Base-by-base conservation (phyloP, 2,888 invertebrate species). In the Acrobasis repandana region DNA sequence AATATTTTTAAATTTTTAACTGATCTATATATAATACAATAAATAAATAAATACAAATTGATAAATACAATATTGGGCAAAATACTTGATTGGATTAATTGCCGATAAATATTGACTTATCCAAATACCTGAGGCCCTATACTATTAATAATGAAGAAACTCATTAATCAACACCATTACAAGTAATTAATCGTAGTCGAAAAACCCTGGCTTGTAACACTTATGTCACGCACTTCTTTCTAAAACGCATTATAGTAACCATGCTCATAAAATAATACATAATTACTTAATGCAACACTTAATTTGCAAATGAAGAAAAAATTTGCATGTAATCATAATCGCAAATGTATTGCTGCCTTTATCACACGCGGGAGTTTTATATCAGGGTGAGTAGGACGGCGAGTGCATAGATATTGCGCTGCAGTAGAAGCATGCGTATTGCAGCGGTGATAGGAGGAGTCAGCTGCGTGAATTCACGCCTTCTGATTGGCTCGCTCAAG, bases 291-390 rank as follows among this genome's bases (percentile, higher is more conserved):
- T 86, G 85, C 85, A 86, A 80, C 76, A 80, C 81, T 85, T 86
- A 85, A 86, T 90, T 86, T 88, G 84, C 88, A 85, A 87, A 81
- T 87, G 85, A 86, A 88, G 85, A 85, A 87, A 86, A 89, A 88
- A 88, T 86, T 88, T 88, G 86, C 90, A 90, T 90, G 79, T 85
- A 74, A 85, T 85, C 76, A 80, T 82, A 79, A 82, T 80, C 76
- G 79, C 80, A 81, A 83, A 77, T 75, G 66, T 67, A 65, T 65
- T 71, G 62, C 83, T 66, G 71, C 87, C 87, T 71, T 73, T 78
- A 50, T 81, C 83, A 62, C 71, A 65, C 79, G 2, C 47, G 15
- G 6, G 28, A 8, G 20, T 65, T 63, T 65, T 36, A 63, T 69
- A 71, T 76, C 66, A 20, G 83, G 65, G 78, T 65, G 81, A 91